Evolutionary conservation across 2,888 invertebrate genomes (phyloP).

Genomic region (Tuta absoluta): DNA sequence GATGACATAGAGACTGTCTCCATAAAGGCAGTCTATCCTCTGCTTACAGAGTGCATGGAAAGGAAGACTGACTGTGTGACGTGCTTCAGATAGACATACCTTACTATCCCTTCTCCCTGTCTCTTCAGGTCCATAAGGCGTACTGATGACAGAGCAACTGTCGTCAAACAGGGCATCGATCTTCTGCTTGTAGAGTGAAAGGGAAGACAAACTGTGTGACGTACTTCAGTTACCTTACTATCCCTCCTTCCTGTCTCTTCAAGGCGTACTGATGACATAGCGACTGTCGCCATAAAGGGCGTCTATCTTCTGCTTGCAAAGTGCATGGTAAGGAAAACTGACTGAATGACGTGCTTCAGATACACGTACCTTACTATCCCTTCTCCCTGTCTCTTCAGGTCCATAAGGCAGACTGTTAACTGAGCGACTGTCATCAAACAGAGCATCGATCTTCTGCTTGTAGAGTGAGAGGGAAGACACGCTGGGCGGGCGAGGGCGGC

Average conservation of each 20-base stretch:
- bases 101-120: constrained; percentile 65
- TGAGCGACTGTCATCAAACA: constrained; percentile 88
- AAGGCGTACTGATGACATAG: constrained; percentile 77
- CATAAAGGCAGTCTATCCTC: constrained; percentile 93
- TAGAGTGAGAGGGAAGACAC: constrained; percentile 84
- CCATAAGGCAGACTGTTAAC: constrained; percentile 72
- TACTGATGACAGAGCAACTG: constrained; percentile 82
- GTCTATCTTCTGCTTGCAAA: constrained; percentile 92
- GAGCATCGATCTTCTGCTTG: constrained; percentile 92
- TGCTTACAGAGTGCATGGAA: constrained; percentile 88
- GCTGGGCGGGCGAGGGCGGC: constrained; percentile 67
- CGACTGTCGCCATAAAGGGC: constrained; percentile 89
- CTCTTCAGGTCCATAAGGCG: constrained; percentile 50
- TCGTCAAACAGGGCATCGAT: constrained; percentile 94
- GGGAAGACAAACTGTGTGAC: constrained; percentile 75
- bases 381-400: constrained; percentile 52
- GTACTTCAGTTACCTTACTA: constrained; percentile 68
- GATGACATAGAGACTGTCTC: constrained; percentile 83
- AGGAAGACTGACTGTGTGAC: constrained; percentile 66
- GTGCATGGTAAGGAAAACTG: constrained; percentile 81
- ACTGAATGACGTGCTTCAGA: constrained; percentile 52
- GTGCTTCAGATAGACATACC: constrained; percentile 54
- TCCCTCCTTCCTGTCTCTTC: constrained; percentile 59
- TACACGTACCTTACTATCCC: constrained; percentile 71
- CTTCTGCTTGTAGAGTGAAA: constrained; percentile 89